Evolutionary conservation across 2,797 vertebrate genomes (phyloP), one percentile per base, ranked within the genome.

Genomic region (Notolepis coatsorum): DNA sequence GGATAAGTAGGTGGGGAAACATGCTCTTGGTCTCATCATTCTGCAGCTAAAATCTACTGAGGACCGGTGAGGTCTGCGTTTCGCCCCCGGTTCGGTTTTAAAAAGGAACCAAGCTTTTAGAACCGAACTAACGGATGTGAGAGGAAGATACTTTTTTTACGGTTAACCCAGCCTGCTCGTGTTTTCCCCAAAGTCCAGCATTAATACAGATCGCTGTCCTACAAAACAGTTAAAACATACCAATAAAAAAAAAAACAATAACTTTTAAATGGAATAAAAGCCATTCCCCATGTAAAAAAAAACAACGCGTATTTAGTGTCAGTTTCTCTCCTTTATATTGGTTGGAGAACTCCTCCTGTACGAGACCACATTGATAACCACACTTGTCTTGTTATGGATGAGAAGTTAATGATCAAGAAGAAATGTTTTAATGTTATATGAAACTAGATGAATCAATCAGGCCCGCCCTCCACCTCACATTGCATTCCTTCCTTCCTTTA

Each of bases 221-320:
- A 56, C 53, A 59, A 80, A 81, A 79, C 50, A 75, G 75, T 75
- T 67, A 81, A 88, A 86, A 86, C 45, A 54, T 49, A 76, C 30
- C 35, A 41, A 54, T 70, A 54, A 39, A 51, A 54, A 52, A 66
- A 20, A 64, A 56, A 28, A 62, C 38, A 41, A 38, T 25, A 21
- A 18, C 10, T 21, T 72, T 74, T 12, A 67, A 81, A 78, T 71
- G 62, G 81, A 79, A 81, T 74, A 79, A 84, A 85, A 79, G 15
- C 67, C 60, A 73, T 31, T n/a, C 56, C 58, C 54, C 50, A 31
- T 10, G 37, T 68, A 75, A 73, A 45, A 13, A 61, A 50, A 75
- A 75, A 75, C 59, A 68, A 59, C 73, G 62, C 73, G 60, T 81
- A 27, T 38, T 76, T 88, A 90, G 88, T 90, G 90, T 91, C 75